Evolutionary conservation across 1,140 invertebrate genomes (phyloP).

Genomic region (Rhizoglyphus robini): DNA sequence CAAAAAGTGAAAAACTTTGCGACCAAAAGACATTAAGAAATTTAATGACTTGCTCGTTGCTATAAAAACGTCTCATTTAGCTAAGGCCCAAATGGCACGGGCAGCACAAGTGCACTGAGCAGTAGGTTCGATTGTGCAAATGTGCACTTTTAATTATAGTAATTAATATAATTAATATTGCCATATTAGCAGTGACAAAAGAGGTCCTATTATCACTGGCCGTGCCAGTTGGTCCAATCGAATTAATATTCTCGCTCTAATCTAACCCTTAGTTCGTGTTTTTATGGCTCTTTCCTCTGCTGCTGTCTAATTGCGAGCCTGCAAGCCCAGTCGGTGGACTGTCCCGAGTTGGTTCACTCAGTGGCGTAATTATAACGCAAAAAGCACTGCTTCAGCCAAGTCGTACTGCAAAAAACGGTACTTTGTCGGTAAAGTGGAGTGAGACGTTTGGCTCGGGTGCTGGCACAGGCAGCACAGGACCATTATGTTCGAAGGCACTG

Average conservation of each 20-base stretch:
- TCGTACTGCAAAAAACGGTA: too few species aligned
- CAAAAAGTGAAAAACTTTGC: constrained; percentile 1
- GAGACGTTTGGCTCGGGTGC: too few species aligned
- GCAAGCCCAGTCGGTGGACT: too few species aligned
- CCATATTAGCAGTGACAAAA: not conserved
- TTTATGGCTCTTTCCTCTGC: too few species aligned
- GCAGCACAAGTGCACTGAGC: not conserved
- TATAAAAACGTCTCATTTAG: not conserved
- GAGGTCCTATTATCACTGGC: constrained; percentile 1
- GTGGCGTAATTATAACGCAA: too few species aligned
- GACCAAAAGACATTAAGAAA: constrained; percentile 1
- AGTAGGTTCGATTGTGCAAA: not conserved
- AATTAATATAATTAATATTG: constrained; percentile 3
- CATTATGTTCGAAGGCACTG: too few species aligned
- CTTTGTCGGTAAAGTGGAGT: too few species aligned
- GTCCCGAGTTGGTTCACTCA: too few species aligned
- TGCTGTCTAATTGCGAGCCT: too few species aligned
- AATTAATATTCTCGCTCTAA: not conserved
- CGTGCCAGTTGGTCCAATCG: not conserved
- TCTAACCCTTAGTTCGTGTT: too few species aligned
- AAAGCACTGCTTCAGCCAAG: too few species aligned
- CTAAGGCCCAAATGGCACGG: not conserved
- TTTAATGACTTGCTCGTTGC: not conserved
- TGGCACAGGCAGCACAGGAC: too few species aligned
- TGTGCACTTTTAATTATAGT: not conserved